Evolutionary conservation across 2,888 invertebrate genomes (phyloP).

Genomic region (Nysson spinosus): DNA sequence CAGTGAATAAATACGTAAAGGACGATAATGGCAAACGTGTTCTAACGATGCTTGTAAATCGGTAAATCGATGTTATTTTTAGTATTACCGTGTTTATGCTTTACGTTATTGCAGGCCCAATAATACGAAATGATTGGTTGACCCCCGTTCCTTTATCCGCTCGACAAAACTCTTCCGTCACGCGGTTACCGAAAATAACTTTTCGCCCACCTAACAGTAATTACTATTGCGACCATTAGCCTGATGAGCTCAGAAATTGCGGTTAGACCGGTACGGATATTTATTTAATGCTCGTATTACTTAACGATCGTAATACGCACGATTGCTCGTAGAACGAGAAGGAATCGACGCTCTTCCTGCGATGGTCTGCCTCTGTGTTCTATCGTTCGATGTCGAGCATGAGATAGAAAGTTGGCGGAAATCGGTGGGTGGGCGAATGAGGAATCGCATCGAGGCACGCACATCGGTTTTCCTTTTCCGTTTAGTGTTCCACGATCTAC

Average conservation of each 20-base stretch:
- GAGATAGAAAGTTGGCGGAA: slow-evolving; percentile 8
- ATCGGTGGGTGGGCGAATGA: slow-evolving; percentile 22
- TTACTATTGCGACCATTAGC: slow-evolving; percentile 48
- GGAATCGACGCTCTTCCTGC: neutral
- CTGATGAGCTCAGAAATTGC: slow-evolving; percentile 46
- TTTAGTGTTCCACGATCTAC: slow-evolving; percentile 7
- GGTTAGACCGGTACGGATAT: slow-evolving; percentile 6
- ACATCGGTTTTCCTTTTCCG: slow-evolving; percentile 28
- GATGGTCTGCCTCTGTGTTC: neutral
- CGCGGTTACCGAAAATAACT: slow-evolving; percentile 39
- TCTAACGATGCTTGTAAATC: no score
- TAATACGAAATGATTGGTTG: slow-evolving; percentile 22
- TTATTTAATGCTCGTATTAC: slow-evolving; percentile 28
- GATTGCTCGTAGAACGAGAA: neutral
- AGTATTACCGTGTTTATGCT: no score
- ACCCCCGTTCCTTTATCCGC: neutral
- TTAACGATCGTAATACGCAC: slow-evolving; percentile 1
- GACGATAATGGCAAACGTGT: no score
- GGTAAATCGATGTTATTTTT: no score
- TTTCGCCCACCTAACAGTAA: slow-evolving; percentile 14
- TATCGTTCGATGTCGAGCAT: slow-evolving; percentile 13
- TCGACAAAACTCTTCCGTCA: neutral
- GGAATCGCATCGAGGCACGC: slow-evolving; percentile 45
- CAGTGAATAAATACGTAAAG: no score
- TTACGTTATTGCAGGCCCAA: no score